Evolutionary conservation across 2,797 vertebrate genomes (phyloP).

Genomic region (Eulemur rubriventer): DNA sequence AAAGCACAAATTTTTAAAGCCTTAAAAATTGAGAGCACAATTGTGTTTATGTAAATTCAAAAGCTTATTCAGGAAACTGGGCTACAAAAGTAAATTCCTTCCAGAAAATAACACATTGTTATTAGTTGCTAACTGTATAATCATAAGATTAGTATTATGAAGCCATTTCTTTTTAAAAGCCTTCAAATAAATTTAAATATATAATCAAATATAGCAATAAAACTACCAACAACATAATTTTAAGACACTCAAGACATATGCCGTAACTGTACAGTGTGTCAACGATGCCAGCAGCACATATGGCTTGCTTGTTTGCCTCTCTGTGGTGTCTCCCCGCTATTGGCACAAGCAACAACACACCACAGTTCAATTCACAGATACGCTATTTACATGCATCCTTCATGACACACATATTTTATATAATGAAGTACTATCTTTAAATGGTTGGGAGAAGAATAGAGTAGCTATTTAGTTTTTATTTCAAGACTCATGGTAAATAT

Average conservation of each 20-base stretch:
- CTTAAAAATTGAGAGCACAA: constrained; percentile 14
- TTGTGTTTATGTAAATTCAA: constrained; percentile 48
- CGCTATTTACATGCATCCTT: not conserved
- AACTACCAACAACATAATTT: constrained; percentile 34
- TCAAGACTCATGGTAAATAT: not conserved
- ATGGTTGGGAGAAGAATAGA: not conserved
- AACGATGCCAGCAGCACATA: not conserved
- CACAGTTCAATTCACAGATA: not conserved
- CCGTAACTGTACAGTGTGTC: not conserved
- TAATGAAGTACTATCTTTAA: not conserved
- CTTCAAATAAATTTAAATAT: constrained; percentile 54
- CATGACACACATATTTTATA: not conserved
- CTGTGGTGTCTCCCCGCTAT: not conserved
- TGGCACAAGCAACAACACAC: not conserved
- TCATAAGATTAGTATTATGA: constrained; percentile 59
- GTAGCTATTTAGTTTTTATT: not conserved
- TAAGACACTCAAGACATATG: constrained; percentile 1
- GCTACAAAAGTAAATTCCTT: constrained; percentile 23
- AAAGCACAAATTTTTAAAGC: constrained; percentile 30
- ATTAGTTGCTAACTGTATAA: constrained; percentile 59
- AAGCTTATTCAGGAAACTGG: not conserved
- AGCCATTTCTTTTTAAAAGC: constrained; percentile 65
- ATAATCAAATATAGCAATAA: constrained; percentile 48
- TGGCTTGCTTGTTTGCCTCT: constrained; percentile 23
- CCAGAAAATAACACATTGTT: constrained; percentile 26